Evolutionary conservation across 2,113 vertebrate genomes (phyloP).

Genomic region (Sander vitreus): DNA sequence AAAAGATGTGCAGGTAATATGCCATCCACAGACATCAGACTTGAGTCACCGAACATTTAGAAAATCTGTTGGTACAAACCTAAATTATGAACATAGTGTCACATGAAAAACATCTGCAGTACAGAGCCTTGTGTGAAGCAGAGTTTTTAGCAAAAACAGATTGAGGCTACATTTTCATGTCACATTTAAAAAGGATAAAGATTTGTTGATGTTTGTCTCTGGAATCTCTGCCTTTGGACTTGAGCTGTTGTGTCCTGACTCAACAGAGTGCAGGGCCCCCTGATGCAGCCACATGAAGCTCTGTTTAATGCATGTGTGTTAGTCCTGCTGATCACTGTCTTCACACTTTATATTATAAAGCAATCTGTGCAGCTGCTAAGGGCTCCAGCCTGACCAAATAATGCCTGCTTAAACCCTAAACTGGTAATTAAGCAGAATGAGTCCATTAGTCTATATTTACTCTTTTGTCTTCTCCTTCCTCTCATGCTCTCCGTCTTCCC

Average conservation of each 20-base stretch:
- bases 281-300: not conserved
- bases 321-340: not conserved
- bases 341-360: conserved; percentile 14
- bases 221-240: not conserved
- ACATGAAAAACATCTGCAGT: too few species aligned
- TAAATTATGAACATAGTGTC: too few species aligned
- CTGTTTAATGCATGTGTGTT: not conserved
- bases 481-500: not conserved
- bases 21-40: too few species aligned
- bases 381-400: not conserved
- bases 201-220: not conserved
- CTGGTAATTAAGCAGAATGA: conserved; percentile 27
- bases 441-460: conserved; percentile 39
- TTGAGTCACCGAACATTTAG: too few species aligned
- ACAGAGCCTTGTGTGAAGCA: too few species aligned
- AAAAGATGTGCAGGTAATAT: too few species aligned
- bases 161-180: too few species aligned
- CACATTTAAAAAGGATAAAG: too few species aligned
- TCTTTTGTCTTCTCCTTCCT: conserved; percentile 1
- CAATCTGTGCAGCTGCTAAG: conserved; percentile 9
- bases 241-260: not conserved
- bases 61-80: too few species aligned
- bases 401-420: not conserved
- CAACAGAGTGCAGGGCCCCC: not conserved
- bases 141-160: too few species aligned